Conservation (phyloP, 2,888 invertebrate species). For the Andricus curvator region DNA sequence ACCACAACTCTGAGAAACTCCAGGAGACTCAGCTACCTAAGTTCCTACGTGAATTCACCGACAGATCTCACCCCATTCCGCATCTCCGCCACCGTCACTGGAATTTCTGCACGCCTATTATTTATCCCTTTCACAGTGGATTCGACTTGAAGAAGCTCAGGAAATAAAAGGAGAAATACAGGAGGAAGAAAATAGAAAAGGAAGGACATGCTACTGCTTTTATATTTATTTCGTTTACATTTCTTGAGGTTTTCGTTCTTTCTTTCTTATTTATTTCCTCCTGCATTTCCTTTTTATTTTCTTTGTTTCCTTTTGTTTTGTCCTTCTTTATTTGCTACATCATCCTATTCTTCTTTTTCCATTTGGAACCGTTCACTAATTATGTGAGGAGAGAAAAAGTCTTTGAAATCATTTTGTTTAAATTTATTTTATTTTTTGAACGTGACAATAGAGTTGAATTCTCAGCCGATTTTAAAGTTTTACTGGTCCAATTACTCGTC, state of each 20-base stretch:
- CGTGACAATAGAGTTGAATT: too few relatives aligned
- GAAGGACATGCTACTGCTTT: not conserved
- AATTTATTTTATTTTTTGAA: not conserved
- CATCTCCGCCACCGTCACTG: slow-evolving; percentile 42
- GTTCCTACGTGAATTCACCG: slow-evolving; percentile 40
- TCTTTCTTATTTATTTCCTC: not conserved
- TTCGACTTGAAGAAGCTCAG: slow-evolving; percentile 44
- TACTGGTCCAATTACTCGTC: too few relatives aligned
- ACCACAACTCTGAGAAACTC: slow-evolving; percentile 53
- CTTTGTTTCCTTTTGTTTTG: not conserved
- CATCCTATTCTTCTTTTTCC: not conserved
- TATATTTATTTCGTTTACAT: slow-evolving; percentile 11
- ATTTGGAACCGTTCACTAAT: not conserved
- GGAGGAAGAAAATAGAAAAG: slow-evolving; percentile 50
- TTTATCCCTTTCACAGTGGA: slow-evolving; percentile 54
- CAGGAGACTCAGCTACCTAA: slow-evolving; percentile 46
- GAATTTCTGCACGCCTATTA: slow-evolving; percentile 56
- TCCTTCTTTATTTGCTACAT: not conserved
- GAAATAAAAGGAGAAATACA: slow-evolving; percentile 43
- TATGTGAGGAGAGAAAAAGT: too few relatives aligned
- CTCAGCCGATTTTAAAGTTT: too few relatives aligned
- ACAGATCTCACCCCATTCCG: slow-evolving; percentile 36
- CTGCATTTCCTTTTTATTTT: not conserved
- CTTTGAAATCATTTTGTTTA: too few relatives aligned
- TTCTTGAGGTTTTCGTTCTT: not conserved